Percentiles rank a stretch among this genome's conserved stretches.
phyloP scores from a whole-genome alignment of 2,113 vertebrate genomes.

The Serinus canaria region DNA sequence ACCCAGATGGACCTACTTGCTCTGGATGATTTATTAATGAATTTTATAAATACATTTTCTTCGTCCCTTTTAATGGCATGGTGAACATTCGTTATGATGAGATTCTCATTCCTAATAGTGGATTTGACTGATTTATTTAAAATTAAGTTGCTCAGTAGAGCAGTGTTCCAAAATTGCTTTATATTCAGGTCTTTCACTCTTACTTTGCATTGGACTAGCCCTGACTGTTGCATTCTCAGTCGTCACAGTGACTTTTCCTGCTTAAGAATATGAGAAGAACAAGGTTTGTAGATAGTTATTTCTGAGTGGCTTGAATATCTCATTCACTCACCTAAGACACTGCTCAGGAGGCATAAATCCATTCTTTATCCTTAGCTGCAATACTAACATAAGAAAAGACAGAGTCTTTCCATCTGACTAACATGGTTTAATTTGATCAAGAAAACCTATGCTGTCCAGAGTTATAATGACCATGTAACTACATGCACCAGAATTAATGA shows the following conservation, averaged over 20 bases:
- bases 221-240: not conserved
- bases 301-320: not conserved
- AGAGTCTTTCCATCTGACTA: not conserved
- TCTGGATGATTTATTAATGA: not conserved
- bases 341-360: not conserved
- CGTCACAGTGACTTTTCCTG: rapidly evolving
- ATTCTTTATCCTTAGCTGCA: not conserved
- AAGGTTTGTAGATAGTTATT: not conserved
- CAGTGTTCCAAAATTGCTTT: not conserved
- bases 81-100: not conserved
- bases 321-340: not conserved
- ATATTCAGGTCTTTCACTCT: not conserved
- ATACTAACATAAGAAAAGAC: not conserved
- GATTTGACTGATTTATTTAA: not conserved
- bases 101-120: not conserved
- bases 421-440: not conserved
- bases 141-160: not conserved
- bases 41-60: not conserved
- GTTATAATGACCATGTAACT: not conserved
- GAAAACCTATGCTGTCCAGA: not conserved
- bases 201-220: not conserved
- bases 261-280: not conserved
- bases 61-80: not conserved
- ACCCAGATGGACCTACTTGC: not conserved
- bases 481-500: not conserved